These are phyloP conservation scores for Caranx melampygus DNA, from an alignment of 2,113 vertebrate species.

Conservation along the genomic window DNA sequence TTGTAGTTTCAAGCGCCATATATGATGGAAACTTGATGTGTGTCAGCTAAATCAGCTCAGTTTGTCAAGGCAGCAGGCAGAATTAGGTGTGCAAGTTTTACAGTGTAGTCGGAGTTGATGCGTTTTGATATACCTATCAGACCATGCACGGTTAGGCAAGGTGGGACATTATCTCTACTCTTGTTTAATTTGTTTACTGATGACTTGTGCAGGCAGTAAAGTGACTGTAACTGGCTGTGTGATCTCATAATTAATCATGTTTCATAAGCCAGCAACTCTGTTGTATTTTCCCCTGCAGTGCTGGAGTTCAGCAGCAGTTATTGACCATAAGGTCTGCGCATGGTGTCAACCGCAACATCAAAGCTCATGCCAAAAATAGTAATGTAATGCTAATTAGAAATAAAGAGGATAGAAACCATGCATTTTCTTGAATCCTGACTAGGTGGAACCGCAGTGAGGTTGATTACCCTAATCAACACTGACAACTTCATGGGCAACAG, in stretches of 20 bases:
- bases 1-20: not conserved
- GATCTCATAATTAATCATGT: slow-evolving; percentile 9
- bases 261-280: not conserved
- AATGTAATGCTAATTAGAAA: not conserved
- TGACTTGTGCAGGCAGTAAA: not conserved
- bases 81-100: not conserved
- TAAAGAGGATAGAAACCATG: not conserved
- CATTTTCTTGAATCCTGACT: not conserved
- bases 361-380: not conserved
- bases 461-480: not conserved
- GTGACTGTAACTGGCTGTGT: not conserved
- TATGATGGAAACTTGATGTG: not conserved
- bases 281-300: not conserved
- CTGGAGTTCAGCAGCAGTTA: not conserved
- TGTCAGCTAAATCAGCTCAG: not conserved
- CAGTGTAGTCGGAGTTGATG: not conserved
- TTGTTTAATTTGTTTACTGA: not conserved
- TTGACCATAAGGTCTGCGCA: not conserved
- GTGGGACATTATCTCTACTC: not conserved
- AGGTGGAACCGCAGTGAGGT: not conserved
- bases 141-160: not conserved
- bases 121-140: not conserved
- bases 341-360: not conserved
- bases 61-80: not conserved
- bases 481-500: not conserved